Base-by-base conservation (phyloP, 2,888 invertebrate species). In the Strigamia transsilvanica region DNA sequence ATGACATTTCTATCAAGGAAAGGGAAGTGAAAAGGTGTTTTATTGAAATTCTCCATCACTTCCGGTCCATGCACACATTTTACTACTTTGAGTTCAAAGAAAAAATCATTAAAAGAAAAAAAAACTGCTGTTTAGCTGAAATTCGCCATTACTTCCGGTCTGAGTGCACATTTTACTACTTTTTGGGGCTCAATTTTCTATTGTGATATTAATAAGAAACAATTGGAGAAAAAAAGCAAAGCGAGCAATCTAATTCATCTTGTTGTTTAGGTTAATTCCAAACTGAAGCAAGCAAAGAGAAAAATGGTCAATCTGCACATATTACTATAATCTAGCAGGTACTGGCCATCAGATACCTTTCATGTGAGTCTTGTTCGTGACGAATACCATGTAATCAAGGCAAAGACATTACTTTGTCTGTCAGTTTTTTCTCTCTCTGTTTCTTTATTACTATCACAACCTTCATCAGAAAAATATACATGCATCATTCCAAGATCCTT, bases 361-460 rank as follows among this genome's bases (percentile, higher is more conserved):
- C 61, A 66, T 66, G 61, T 66, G 61, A 66, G 61, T 23, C 21
- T 7, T 66, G 61, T 66, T 66, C 61, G 61, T 66, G 61, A 66
- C 61, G 61, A 66, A 66, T 66, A 66, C 61, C 61, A 66, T 66
- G 61, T 66, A 66, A 66, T 66, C 61, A 66, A 66, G 61, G 61
- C 61, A 66, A 18, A 66, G 61, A 66, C 61, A 66, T 66, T 66
- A 66, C 61, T 66, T 66, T 66, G 61, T 66, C 61, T 66, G 12
- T 66, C 21, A 18, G 6, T 23, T 66, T 21, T 66, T 66, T 66
- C 23, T 12, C 61, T 66, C 9, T 12, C 23, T 66, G 21, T 66
- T 23, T 12, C 23, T 38, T 66, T n/a, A 66, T 66, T 66, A 66
- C 61, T 18, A 46, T 66, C 61, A 6, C 18, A 66, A 66, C 38